Evolutionary conservation across 2,113 vertebrate genomes (phyloP).

Genomic region (Pseudonaja textilis): DNA sequence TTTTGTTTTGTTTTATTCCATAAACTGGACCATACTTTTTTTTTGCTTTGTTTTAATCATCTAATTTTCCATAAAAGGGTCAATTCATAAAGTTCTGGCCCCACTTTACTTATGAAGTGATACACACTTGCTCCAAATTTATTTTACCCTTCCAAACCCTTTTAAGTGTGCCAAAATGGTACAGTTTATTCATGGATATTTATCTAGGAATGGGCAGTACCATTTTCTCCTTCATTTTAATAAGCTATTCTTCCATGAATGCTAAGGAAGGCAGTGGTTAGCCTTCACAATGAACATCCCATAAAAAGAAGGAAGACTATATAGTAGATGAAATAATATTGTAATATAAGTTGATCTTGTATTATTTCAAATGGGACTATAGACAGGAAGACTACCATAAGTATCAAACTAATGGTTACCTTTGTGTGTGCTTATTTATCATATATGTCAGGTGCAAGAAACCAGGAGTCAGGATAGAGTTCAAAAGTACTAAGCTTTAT

Average conservation of each 20-base stretch:
- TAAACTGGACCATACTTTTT: not conserved
- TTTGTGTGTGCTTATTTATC: too few species aligned
- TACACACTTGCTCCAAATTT: not conserved
- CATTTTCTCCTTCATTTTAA: not conserved
- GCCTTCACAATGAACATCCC: too few species aligned
- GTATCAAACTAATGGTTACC: too few species aligned
- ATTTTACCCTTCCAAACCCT: not conserved
- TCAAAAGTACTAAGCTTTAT: too few species aligned
- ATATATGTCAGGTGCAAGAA: too few species aligned
- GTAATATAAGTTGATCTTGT: too few species aligned
- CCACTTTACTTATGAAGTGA: not conserved
- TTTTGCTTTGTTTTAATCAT: not conserved
- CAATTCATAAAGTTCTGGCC: not conserved
- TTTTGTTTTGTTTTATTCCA: not conserved
- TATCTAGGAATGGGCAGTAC: not conserved
- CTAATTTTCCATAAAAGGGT: not conserved
- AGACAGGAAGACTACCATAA: too few species aligned
- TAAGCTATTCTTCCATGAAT: not conserved
- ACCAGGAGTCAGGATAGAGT: too few species aligned
- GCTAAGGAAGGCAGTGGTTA: not conserved
- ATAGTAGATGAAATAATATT: too few species aligned
- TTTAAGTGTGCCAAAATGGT: not conserved
- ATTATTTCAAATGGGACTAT: too few species aligned
- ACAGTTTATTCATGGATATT: not conserved
- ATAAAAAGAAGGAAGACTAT: too few species aligned